Evolutionary conservation across 1,140 invertebrate species (phyloP).

Genomic region (Zophobas atratus): DNA sequence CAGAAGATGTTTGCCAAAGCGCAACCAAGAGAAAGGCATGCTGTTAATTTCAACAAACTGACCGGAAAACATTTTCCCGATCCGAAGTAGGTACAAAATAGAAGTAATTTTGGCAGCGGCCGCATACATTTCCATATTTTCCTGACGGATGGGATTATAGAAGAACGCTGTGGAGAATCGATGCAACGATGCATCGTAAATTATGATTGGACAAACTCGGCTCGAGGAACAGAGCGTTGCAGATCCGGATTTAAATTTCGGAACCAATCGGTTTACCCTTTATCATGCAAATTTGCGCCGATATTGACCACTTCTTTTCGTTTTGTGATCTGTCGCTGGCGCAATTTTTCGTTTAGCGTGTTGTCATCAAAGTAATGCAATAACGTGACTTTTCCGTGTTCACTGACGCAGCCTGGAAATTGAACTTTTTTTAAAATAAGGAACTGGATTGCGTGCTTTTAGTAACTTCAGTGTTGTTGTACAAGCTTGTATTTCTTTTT

Average conservation of each 20-base stretch:
- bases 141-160: not conserved
- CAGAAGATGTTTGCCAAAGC: conserved; percentile 41
- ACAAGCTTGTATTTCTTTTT: too few species aligned
- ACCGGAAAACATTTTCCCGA: conserved; percentile 33
- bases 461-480: too few species aligned
- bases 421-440: too few species aligned
- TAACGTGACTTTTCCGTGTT: too few species aligned
- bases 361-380: too few species aligned
- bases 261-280: conserved; percentile 26
- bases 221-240: conserved; percentile 13
- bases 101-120: conserved; percentile 1
- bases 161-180: conserved; percentile 5
- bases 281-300: conserved; percentile 23
- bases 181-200: conserved; percentile 36
- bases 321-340: not conserved
- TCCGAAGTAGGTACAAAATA: conserved; percentile 38
- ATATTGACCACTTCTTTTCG: conserved; percentile 1
- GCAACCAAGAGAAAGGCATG: conserved; percentile 36
- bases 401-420: too few species aligned
- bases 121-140: conserved; percentile 35
- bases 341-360: not conserved
- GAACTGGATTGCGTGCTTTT: too few species aligned
- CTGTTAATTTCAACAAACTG: conserved; percentile 37
- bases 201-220: conserved; percentile 34
- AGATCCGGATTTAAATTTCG: conserved; percentile 34